Conservation (phyloP, 2,797 vertebrate species). For the Valencia hispanica region DNA sequence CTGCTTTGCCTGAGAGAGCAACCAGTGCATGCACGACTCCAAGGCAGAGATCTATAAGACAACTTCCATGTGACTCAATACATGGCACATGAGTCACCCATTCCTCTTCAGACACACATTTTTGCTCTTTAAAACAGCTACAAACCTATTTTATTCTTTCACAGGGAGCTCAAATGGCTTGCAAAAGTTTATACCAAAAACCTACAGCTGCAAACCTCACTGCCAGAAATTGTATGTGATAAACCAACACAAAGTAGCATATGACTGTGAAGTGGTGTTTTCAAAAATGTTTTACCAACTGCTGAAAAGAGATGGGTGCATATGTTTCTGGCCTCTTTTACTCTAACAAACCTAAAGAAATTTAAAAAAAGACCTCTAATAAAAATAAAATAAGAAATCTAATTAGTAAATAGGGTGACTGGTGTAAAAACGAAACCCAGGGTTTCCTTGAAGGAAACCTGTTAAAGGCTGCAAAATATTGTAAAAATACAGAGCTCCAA, state of each 20-base stretch:
- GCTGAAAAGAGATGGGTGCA: not conserved
- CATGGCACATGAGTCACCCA: conserved; percentile 7
- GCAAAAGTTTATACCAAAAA: not conserved
- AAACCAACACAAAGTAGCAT: not conserved
- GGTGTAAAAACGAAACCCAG: not conserved
- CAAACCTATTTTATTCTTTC: not conserved
- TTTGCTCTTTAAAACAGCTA: not conserved
- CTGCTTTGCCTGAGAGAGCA: not conserved
- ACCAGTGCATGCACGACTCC: not conserved
- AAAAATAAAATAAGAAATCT: not conserved
- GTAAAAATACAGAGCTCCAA: not conserved
- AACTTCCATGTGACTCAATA: not conserved
- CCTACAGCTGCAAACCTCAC: not conserved
- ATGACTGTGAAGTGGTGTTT: not conserved
- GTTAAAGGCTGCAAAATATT: not conserved
- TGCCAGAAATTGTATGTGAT: not conserved
- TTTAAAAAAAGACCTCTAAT: too few species aligned
- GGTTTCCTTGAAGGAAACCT: not conserved
- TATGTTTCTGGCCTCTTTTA: not conserved
- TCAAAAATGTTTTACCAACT: not conserved
- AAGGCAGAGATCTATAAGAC: conserved; percentile 2
- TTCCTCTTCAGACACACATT: conserved; percentile 4
- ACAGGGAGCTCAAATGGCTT: not conserved
- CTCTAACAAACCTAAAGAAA: not conserved
- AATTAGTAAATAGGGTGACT: not conserved